phyloP scores from a whole-genome alignment of 2,113 vertebrate species.

The Vimba vimba region DNA sequence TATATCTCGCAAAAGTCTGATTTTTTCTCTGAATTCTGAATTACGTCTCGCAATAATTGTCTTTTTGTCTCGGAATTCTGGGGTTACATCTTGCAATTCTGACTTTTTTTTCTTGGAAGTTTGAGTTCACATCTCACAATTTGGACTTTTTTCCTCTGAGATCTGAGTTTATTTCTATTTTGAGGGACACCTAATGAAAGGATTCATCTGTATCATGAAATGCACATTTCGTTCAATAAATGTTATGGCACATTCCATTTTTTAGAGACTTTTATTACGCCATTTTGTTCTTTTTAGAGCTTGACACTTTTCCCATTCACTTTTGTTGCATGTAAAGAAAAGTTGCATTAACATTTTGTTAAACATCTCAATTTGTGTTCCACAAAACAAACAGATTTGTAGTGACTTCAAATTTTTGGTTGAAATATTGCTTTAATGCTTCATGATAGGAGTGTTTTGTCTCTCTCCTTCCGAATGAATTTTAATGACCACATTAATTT shows the following conservation, averaged over 20 bases:
- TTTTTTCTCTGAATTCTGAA: neutral
- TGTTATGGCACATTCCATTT: neutral
- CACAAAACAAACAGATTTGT: neutral
- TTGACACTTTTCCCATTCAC: too few relatives aligned
- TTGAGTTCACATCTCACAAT: neutral
- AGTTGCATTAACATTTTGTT: neutral
- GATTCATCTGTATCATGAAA: neutral
- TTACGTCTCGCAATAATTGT: neutral
- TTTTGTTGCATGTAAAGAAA: too few relatives aligned
- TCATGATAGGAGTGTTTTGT: neutral
- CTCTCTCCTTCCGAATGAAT: neutral
- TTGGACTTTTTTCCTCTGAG: neutral
- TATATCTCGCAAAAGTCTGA: neutral
- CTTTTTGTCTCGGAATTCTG: neutral
- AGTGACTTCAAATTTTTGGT: neutral
- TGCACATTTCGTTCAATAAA: neutral
- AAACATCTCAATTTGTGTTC: neutral
- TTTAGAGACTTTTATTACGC: neutral
- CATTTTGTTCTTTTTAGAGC: neutral
- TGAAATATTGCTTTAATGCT: neutral
- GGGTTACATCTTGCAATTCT: neutral
- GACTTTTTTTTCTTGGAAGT: neutral
- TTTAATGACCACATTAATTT: constrained; percentile 19
- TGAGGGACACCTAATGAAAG: neutral
- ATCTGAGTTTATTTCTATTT: neutral